Evolutionary conservation across 2,888 invertebrate genomes (phyloP).

Genomic region (Drosophila niveifrons): DNA sequence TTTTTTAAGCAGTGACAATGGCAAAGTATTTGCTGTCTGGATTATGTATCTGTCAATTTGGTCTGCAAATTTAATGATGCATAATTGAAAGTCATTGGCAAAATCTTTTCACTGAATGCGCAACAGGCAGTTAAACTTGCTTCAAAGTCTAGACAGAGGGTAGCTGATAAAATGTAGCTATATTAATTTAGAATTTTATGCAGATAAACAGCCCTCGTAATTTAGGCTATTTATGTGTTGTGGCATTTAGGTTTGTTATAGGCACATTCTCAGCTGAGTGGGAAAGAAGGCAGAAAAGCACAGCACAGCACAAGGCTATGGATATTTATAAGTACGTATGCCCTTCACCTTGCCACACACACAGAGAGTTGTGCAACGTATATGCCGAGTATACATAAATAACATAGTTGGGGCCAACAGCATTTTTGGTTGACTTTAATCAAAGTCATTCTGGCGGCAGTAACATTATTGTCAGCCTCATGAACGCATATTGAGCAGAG

Average conservation of each 20-base stretch:
- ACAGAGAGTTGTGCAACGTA: slow-evolving; percentile 1
- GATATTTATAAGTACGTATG: slow-evolving; percentile 38
- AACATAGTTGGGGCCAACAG: slow-evolving; percentile 37
- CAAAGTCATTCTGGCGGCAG: slow-evolving; percentile 51
- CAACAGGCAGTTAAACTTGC: no score
- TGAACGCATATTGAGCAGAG: slow-evolving; percentile 23
- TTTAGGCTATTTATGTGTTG: slow-evolving; percentile 28
- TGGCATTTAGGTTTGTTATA: slow-evolving; percentile 7
- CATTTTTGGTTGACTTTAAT: slow-evolving; percentile 50
- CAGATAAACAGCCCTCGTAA: slow-evolving; percentile 32
- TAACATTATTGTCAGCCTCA: slow-evolving; percentile 29
- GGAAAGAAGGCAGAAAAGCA: background rate
- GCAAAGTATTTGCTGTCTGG: no score
- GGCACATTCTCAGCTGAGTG: slow-evolving; percentile 42
- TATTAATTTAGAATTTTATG: background rate
- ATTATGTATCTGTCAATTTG: no score
- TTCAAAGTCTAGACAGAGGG: background rate
- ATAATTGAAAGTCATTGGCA: no score
- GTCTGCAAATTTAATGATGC: no score
- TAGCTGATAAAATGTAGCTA: background rate
- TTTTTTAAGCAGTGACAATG: no score
- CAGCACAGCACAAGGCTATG: slow-evolving; percentile 40
- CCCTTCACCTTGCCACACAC: slow-evolving; percentile 64
- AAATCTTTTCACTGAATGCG: no score
- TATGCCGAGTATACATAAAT: slow-evolving; percentile 12